phyloP scores from a whole-genome alignment of 2,797 vertebrate species.

The Karalla daura region DNA sequence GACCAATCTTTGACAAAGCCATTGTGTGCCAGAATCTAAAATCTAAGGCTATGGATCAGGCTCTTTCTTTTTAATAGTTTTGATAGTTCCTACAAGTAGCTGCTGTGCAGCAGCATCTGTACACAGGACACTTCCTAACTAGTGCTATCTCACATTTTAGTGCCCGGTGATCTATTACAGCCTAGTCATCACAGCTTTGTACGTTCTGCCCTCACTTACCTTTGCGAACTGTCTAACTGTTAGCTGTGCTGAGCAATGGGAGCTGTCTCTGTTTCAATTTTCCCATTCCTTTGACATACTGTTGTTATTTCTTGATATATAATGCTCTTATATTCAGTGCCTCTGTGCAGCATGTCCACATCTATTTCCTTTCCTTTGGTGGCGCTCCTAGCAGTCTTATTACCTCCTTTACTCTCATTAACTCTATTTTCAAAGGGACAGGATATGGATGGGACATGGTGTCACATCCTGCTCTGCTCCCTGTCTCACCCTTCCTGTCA shows the following conservation, averaged over 20 bases:
- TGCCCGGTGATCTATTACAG: not conserved
- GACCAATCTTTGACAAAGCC: no score
- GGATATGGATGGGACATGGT: not conserved
- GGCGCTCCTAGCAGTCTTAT: not conserved
- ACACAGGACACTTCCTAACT: not conserved
- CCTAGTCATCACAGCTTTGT: not conserved
- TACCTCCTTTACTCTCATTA: not conserved
- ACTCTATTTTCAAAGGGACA: not conserved
- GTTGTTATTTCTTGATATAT: not conserved
- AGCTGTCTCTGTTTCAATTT: not conserved
- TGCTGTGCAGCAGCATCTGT: not conserved
- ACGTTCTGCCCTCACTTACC: not conserved
- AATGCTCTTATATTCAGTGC: not conserved
- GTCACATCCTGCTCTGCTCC: no score
- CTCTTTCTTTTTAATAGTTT: no score
- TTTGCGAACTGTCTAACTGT: not conserved
- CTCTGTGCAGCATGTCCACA: not conserved
- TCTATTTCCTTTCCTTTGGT: not conserved
- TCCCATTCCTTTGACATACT: not conserved
- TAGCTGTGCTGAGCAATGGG: not conserved
- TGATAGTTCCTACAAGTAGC: no score
- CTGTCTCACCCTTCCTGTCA: no score
- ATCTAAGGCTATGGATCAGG: no score
- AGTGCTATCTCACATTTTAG: not conserved
- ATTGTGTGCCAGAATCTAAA: no score